A percentile compares a stretch with the other conserved stretches of the same genome.
Evolutionary conservation across 2,113 vertebrate species (phyloP).

Genomic region (Danionella cerebrum): DNA sequence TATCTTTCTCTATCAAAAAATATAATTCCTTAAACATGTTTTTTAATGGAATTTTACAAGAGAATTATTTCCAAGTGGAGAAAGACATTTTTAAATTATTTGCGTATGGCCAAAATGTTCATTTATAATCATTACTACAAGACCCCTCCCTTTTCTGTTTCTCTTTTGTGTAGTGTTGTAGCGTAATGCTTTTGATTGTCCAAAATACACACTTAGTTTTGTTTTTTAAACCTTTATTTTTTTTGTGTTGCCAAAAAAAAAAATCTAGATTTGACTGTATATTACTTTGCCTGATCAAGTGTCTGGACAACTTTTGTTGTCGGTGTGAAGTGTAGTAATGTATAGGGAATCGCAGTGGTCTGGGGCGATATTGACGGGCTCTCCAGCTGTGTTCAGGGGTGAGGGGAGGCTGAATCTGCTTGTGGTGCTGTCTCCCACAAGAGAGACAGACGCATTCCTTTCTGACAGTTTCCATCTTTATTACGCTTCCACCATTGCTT

Average conservation of each 20-base stretch:
- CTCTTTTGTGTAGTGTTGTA: neutral
- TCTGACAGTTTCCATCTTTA: neutral
- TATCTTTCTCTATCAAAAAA: too few species aligned
- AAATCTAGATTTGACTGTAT: neutral
- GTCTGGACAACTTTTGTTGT: too few species aligned
- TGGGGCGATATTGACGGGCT: neutral
- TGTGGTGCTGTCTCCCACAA: neutral
- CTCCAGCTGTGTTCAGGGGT: slow-evolving; percentile 26
- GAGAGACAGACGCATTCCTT: neutral
- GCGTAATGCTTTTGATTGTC: neutral
- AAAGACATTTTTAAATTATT: too few species aligned
- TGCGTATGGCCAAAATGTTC: neutral
- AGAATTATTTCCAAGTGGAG: too few species aligned
- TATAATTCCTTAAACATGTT: too few species aligned
- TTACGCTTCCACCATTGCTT: neutral
- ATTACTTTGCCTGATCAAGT: too few species aligned
- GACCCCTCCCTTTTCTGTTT: neutral
- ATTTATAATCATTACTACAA: neutral
- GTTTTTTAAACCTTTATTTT: neutral
- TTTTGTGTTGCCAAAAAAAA: neutral
- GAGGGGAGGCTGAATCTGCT: slow-evolving; percentile 13
- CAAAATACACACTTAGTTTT: neutral
- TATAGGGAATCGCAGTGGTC: neutral
- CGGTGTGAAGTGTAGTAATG: too few species aligned
- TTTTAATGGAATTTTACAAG: too few species aligned